These are phyloP conservation scores for Okapia johnstoni DNA, from an alignment of 2,113 vertebrate genomes.

Conservation along the genomic window DNA sequence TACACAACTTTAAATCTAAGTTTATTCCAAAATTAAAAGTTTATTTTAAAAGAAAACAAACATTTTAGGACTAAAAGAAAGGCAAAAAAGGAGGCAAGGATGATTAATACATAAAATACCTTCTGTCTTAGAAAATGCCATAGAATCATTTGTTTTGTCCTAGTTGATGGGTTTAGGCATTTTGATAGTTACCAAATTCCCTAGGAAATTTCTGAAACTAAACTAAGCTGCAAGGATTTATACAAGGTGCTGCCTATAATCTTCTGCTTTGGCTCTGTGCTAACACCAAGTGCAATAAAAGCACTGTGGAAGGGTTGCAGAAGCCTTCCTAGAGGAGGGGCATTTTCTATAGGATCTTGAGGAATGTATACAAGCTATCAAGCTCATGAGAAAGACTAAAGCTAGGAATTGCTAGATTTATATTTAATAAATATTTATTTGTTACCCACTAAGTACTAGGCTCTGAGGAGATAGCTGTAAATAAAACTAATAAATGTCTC, in stretches of 20 bases:
- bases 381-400: background rate
- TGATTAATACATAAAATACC: background rate
- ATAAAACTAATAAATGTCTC: background rate
- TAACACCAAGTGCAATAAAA: background rate
- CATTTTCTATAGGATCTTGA: background rate
- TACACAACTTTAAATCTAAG: background rate
- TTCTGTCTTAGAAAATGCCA: background rate
- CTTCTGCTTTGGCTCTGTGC: background rate
- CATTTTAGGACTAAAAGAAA: background rate
- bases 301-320: background rate
- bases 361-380: background rate
- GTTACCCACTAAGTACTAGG: background rate
- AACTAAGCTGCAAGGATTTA: background rate
- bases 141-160: background rate
- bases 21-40: background rate
- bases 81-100: background rate
- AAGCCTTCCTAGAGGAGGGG: background rate
- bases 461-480: background rate
- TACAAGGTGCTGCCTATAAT: background rate
- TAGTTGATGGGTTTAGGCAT: background rate
- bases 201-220: background rate
- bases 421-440: background rate
- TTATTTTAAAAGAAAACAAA: background rate
- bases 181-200: background rate
- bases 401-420: background rate